Conservation (phyloP, 2,888 invertebrate genomes). For the Allophyes oxyacanthae region DNA sequence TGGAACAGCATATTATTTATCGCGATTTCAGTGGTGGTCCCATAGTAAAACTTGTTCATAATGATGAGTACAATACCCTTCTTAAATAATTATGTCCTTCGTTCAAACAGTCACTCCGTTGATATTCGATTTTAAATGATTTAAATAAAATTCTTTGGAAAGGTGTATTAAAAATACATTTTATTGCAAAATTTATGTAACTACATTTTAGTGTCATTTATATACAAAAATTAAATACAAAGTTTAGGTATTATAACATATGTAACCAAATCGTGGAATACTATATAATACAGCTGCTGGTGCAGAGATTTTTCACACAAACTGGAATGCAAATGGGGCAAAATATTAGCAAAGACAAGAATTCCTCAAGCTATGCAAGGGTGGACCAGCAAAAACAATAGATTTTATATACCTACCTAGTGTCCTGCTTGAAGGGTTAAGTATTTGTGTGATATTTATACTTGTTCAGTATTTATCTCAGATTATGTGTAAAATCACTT, state of each 20-base stretch:
- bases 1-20: too few relatives aligned
- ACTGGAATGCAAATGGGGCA: conserved; percentile 31
- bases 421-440: conserved; percentile 6
- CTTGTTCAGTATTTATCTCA: conserved; percentile 16
- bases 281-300: conserved; percentile 69
- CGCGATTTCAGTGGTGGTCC: too few relatives aligned
- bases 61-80: too few relatives aligned
- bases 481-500: conserved; percentile 40
- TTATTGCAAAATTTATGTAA: conserved; percentile 87
- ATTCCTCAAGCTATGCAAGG: too few relatives aligned
- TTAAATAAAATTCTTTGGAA: conserved; percentile 66
- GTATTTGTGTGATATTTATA: conserved; percentile 7
- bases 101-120: too few relatives aligned
- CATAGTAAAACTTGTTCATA: too few relatives aligned
- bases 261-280: conserved; percentile 74
- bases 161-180: conserved; percentile 89
- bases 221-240: conserved; percentile 88
- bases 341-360: conserved; percentile 25
- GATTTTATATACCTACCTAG: too few relatives aligned
- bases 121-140: too few relatives aligned
- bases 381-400: too few relatives aligned
- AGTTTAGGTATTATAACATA: conserved; percentile 69
- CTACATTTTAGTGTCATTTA: conserved; percentile 86
- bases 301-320: conserved; percentile 46
- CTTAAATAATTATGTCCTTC: too few relatives aligned